These are phyloP conservation scores for Pedionomus torquatus DNA, from an alignment of 2,113 vertebrate species.

Conservation along the genomic window DNA sequence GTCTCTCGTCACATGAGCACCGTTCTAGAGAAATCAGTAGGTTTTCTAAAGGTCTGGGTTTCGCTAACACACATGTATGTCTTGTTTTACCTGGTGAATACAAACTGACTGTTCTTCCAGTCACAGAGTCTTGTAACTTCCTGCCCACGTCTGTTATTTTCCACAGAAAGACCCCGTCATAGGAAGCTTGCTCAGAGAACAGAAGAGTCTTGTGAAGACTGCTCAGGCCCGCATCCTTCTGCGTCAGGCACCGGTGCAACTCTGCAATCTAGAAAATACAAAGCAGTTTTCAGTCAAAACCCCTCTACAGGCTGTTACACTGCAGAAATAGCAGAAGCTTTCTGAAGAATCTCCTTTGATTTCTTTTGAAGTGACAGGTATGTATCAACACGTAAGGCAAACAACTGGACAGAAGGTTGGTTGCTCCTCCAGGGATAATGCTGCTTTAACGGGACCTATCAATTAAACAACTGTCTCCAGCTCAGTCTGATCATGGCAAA, in stretches of 20 bases:
- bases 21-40: accelerated
- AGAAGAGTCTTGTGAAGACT: constrained; percentile 77
- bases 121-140: constrained; percentile 80
- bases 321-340: neutral
- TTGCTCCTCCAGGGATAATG: neutral
- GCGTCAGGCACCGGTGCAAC: constrained; percentile 75
- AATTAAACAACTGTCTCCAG: neutral
- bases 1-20: neutral
- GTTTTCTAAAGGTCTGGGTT: neutral
- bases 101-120: constrained; percentile 75
- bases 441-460: neutral
- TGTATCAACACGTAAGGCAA: neutral
- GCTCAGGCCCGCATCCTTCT: constrained; percentile 79
- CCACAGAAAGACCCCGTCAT: constrained; percentile 85
- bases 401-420: neutral
- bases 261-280: constrained; percentile 72
- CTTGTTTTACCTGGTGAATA: constrained; percentile 81
- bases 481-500: neutral
- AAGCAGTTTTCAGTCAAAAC: accelerated
- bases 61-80: accelerated
- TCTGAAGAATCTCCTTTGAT: neutral
- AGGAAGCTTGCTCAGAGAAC: constrained; percentile 79
- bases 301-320: neutral
- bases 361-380: neutral
- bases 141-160: constrained; percentile 80